These are phyloP conservation scores for Erebia aethiops DNA, from an alignment of 2,888 invertebrate genomes.

Conservation along the genomic window DNA sequence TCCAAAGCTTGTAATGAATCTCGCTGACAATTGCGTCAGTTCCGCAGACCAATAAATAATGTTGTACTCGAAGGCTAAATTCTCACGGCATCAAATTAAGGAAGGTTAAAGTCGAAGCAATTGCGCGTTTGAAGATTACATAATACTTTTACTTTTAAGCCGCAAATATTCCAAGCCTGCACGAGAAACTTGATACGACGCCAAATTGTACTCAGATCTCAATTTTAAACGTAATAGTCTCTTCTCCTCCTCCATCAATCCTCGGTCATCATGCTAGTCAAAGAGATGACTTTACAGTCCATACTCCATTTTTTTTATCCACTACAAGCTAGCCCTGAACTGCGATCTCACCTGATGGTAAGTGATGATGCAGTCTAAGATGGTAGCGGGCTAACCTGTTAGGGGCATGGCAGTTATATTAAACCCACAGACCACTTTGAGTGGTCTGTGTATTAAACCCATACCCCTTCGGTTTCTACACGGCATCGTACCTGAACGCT, in stretches of 20 bases:
- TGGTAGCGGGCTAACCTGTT: too few species aligned
- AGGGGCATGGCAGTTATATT: too few species aligned
- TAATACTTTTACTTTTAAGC: constrained; percentile 30
- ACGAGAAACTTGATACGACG: constrained; percentile 27
- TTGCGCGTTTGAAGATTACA: constrained; percentile 24
- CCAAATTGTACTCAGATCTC: constrained; percentile 27
- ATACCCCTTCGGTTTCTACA: too few species aligned
- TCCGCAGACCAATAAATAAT: constrained; percentile 29
- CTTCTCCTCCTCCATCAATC: neutral
- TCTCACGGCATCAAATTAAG: constrained; percentile 42
- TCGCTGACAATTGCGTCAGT: constrained; percentile 28
- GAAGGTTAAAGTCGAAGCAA: constrained; percentile 36
- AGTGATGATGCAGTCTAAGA: too few species aligned
- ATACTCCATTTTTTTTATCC: too few species aligned
- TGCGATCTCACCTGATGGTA: too few species aligned
- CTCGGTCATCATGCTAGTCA: constrained; percentile 1
- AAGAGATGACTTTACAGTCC: neutral
- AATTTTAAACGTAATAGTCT: constrained; percentile 4
- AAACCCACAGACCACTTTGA: too few species aligned
- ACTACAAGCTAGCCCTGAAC: too few species aligned
- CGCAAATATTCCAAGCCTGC: constrained; percentile 24
- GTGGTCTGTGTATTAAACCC: too few species aligned
- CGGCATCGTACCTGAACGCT: too few species aligned
- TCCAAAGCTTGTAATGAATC: constrained; percentile 12
- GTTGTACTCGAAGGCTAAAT: constrained; percentile 30